Evolutionary conservation across 2,797 vertebrate species (phyloP).

Genomic region (Odontamblyopus rebecca): DNA sequence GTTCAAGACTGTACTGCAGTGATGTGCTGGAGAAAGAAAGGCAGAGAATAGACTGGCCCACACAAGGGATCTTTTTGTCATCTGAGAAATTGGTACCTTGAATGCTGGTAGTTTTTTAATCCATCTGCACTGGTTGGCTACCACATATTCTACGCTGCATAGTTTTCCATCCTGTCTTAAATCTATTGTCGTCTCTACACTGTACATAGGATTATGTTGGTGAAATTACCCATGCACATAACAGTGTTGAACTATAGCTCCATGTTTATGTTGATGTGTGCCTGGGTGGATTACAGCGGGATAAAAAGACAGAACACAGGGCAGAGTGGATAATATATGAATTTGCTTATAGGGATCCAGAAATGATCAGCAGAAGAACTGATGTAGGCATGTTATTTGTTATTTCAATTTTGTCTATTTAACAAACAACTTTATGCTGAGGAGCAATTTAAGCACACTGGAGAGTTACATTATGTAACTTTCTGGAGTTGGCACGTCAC

Average conservation of each 20-base stretch:
- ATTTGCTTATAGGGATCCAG: conserved; percentile 1
- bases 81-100: conserved; percentile 44
- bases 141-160: background rate
- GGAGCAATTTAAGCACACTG: no score
- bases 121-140: conserved; percentile 25
- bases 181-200: background rate
- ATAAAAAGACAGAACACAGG: conserved; percentile 1
- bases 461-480: no score
- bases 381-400: background rate
- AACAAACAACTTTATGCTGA: background rate
- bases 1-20: conserved; percentile 39
- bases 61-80: conserved; percentile 36
- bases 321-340: background rate
- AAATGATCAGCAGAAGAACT: background rate
- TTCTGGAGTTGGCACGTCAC: no score
- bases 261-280: conserved; percentile 10
- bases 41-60: conserved; percentile 7
- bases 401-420: background rate
- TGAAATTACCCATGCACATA: background rate
- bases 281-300: conserved; percentile 4
- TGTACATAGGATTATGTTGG: background rate
- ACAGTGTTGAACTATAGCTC: background rate
- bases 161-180: background rate
- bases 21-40: conserved; percentile 32
- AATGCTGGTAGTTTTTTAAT: conserved; percentile 42